A percentile compares a stretch with the other conserved stretches of the same genome.
Evolutionary conservation across 2,888 invertebrate species (phyloP).

Genomic region (Amblyjoppa fuscipennis): DNA sequence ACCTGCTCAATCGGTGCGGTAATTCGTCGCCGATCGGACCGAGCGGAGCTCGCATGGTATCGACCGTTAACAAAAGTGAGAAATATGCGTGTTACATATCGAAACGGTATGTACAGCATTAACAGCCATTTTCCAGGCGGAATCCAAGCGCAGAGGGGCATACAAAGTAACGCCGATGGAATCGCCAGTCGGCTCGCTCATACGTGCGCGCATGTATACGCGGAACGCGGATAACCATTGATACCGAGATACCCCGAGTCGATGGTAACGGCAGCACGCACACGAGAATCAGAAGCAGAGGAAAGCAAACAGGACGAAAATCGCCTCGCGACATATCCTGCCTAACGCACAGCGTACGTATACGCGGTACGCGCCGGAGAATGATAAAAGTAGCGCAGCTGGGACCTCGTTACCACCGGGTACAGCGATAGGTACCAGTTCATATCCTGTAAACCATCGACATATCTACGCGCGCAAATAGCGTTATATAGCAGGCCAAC

Average conservation of each 20-base stretch:
- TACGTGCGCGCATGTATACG: background rate
- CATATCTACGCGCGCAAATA: background rate
- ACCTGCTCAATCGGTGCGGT: background rate
- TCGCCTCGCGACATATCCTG: conserved; percentile 42
- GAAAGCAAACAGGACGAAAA: conserved; percentile 56
- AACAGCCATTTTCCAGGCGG: conserved; percentile 18
- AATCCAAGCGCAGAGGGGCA: conserved; percentile 20
- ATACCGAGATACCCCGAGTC: conserved; percentile 4
- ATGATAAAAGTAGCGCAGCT: conserved; percentile 54
- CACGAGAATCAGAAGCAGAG: conserved; percentile 24
- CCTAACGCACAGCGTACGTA: conserved; percentile 24
- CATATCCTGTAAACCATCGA: conserved; percentile 13
- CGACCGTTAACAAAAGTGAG: background rate
- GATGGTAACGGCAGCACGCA: background rate
- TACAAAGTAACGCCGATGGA: conserved; percentile 27
- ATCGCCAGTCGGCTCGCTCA: conserved; percentile 37
- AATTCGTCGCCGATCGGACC: background rate
- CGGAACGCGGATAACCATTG: background rate
- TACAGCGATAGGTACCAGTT: conserved; percentile 22
- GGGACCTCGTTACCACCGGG: conserved; percentile 51
- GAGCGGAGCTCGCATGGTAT: background rate
- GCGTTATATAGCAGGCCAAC: background rate
- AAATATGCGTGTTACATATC: conserved; percentile 11
- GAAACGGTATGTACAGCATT: conserved; percentile 27
- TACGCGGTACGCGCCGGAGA: conserved; percentile 13